These are phyloP conservation scores for Carettochelys insculpta DNA, from an alignment of 2,113 vertebrate species.

Conservation along the genomic window DNA sequence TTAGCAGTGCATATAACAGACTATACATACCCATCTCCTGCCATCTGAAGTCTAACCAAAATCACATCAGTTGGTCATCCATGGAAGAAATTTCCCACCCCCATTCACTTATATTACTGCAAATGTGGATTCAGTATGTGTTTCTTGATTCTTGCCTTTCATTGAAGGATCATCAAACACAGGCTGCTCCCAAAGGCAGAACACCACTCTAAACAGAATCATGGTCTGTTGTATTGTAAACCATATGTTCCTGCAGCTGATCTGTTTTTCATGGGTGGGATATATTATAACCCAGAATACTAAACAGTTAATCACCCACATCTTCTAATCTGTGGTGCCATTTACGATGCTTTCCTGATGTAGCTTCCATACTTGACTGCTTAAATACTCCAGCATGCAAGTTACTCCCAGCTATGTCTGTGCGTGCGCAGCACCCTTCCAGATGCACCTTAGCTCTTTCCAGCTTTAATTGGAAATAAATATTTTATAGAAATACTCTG, in stretches of 20 bases:
- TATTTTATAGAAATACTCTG: neutral
- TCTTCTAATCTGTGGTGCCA: neutral
- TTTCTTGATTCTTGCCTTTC: neutral
- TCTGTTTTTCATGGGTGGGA: neutral
- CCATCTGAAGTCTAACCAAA: neutral
- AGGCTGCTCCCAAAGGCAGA: neutral
- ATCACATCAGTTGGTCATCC: neutral
- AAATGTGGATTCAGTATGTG: neutral
- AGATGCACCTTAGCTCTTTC: too few relatives aligned
- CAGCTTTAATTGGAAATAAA: too few relatives aligned
- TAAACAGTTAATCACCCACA: neutral
- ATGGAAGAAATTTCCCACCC: neutral
- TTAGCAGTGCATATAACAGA: neutral
- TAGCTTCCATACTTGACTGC: neutral
- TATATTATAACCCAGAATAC: neutral
- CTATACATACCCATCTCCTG: neutral
- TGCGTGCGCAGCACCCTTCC: too few relatives aligned
- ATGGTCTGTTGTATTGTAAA: neutral
- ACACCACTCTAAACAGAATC: neutral
- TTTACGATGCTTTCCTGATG: neutral
- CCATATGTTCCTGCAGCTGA: neutral
- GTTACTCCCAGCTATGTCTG: neutral
- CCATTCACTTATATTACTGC: neutral
- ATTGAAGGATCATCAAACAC: neutral
- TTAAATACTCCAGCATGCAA: neutral